Percentiles rank a stretch among this genome's conserved stretches.
Evolutionary conservation across 2,888 invertebrate species (phyloP).

Genomic region (Drosophila prolongata): DNA sequence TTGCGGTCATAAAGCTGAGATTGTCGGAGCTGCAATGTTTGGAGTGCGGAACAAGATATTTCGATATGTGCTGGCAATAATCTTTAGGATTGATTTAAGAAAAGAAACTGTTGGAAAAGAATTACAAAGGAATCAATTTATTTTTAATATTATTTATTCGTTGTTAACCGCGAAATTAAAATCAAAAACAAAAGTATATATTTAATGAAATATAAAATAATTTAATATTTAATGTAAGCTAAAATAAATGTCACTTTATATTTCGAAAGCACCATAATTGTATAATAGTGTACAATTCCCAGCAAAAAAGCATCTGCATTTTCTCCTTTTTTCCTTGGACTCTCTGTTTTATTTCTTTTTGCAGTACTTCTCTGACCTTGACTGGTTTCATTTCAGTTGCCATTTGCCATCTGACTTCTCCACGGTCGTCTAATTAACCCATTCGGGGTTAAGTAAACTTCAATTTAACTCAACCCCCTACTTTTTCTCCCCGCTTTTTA

Average conservation of each 20-base stretch:
- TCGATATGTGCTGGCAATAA: not conserved
- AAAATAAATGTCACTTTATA: too few relatives aligned
- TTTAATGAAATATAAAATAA: too few relatives aligned
- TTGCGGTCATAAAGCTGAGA: conserved; percentile 11
- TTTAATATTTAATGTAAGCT: too few relatives aligned
- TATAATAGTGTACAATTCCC: not conserved
- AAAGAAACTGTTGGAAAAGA: too few relatives aligned
- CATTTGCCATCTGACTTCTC: conserved; percentile 56
- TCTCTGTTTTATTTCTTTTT: not conserved
- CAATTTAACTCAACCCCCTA: conserved; percentile 8
- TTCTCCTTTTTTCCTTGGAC: not conserved
- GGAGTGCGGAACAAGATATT: not conserved
- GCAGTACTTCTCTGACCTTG: conserved; percentile 24
- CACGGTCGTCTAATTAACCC: conserved; percentile 75
- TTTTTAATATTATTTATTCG: too few relatives aligned
- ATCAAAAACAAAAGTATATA: too few relatives aligned
- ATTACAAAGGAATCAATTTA: too few relatives aligned
- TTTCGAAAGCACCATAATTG: not conserved
- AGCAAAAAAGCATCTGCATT: not conserved
- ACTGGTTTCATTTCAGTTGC: conserved; percentile 29
- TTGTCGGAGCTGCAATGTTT: conserved; percentile 4
- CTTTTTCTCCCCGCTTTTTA: conserved; percentile 1
- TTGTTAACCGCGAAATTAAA: too few relatives aligned
- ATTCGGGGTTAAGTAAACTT: conserved; percentile 41
- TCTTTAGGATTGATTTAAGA: too few relatives aligned